Conservation (phyloP, 2,113 vertebrate species). For the Sceloporus undulatus region DNA sequence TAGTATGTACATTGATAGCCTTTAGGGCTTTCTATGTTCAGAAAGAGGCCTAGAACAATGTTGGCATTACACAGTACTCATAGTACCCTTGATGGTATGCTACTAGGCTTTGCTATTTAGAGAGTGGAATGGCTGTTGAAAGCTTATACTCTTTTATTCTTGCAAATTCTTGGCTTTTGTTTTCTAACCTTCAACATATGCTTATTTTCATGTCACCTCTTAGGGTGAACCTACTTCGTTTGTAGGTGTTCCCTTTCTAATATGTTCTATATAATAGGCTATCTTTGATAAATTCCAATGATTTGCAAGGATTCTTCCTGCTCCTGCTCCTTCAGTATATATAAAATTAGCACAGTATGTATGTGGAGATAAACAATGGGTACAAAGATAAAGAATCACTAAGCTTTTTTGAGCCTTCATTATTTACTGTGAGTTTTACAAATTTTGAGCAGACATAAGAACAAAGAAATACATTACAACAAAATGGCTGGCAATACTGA, state of each 20-base stretch:
- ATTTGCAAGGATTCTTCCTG: background rate
- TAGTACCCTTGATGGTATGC: background rate
- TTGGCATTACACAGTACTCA: conserved; percentile 19
- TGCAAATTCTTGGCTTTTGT: conserved; percentile 50
- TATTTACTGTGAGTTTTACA: background rate
- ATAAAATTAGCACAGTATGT: background rate
- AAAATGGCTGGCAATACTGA: background rate
- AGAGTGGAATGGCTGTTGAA: conserved; percentile 49
- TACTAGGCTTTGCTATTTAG: conserved; percentile 34
- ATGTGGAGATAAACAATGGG: background rate
- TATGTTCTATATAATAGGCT: conserved; percentile 28
- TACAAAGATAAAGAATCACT: background rate
- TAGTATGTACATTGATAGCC: background rate
- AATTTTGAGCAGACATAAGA: background rate
- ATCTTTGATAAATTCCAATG: conserved; percentile 26
- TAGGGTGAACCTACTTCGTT: conserved; percentile 44
- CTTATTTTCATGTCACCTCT: conserved; percentile 33
- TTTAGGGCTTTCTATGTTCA: conserved; percentile 18
- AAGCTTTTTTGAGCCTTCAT: background rate
- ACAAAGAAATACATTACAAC: background rate
- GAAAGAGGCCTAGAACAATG: conserved; percentile 19
- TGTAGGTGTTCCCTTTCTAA: conserved; percentile 30
- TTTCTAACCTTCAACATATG: conserved; percentile 37
- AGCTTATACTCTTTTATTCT: conserved; percentile 52
- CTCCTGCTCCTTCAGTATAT: background rate